Percentiles rank a stretch among this genome's conserved stretches.
Evolutionary conservation across 2,797 vertebrate species (phyloP).

Genomic region (Erithacus rubecula): DNA sequence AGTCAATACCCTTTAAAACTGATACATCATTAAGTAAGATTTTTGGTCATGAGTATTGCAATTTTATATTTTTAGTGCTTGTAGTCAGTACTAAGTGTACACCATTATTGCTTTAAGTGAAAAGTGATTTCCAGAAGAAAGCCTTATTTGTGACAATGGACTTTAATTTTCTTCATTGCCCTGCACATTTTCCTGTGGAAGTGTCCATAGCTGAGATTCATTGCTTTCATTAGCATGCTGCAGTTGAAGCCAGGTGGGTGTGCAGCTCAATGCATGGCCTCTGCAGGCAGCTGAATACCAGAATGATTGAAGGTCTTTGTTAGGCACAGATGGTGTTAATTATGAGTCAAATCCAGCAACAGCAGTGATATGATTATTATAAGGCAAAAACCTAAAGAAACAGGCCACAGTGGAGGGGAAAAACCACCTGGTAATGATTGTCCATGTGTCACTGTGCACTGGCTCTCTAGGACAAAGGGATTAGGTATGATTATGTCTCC

Average conservation of each 20-base stretch:
- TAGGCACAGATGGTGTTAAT: neutral
- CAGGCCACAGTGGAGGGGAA: neutral
- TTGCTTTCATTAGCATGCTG: neutral
- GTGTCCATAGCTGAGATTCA: neutral
- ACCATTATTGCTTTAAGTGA: neutral
- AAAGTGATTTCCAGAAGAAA: neutral
- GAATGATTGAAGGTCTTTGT: neutral
- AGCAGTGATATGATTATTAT: neutral
- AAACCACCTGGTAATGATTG: neutral
- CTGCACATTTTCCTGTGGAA: neutral
- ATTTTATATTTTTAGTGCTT: neutral
- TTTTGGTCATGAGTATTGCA: neutral
- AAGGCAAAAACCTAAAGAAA: neutral
- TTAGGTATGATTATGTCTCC: neutral
- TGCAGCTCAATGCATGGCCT: neutral
- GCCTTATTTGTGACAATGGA: neutral
- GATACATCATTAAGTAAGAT: neutral
- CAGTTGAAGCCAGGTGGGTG: neutral
- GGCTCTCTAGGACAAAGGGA: neutral
- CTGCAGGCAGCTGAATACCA: neutral
- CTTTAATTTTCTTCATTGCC: neutral
- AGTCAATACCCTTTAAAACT: neutral
- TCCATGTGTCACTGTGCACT: neutral
- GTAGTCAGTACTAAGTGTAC: neutral
- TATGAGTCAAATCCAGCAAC: neutral